These are phyloP conservation scores for Erythrocercus mccallii DNA, from an alignment of 2,113 vertebrate genomes.

Conservation along the genomic window DNA sequence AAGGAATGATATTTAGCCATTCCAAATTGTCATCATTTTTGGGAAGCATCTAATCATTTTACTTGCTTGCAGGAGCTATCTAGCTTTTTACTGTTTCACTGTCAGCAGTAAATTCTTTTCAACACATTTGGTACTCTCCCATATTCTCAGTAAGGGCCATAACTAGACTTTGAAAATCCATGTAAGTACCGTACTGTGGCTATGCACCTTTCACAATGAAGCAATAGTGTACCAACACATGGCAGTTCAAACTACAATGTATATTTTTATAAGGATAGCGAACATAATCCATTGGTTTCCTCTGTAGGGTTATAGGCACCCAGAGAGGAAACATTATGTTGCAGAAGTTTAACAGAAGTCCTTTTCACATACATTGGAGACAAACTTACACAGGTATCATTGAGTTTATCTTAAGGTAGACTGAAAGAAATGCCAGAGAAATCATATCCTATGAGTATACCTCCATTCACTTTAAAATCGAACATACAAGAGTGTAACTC, in stretches of 20 bases:
- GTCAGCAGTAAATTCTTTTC: background rate
- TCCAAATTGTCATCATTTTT: background rate
- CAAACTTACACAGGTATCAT: background rate
- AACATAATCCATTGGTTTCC: background rate
- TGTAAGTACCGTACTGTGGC: background rate
- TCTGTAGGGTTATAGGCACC: background rate
- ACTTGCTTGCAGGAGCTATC: background rate
- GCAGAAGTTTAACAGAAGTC: background rate
- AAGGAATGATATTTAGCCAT: background rate
- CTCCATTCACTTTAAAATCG: background rate
- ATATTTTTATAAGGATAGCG: background rate
- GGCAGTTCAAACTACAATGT: background rate
- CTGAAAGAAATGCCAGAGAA: background rate
- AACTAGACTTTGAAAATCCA: background rate
- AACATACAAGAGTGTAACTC: background rate
- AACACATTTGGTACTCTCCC: background rate
- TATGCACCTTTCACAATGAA: background rate
- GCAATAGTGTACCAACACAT: background rate
- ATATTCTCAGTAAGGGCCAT: background rate
- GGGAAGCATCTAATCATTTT: background rate
- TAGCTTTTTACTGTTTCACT: background rate
- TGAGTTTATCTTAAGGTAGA: background rate
- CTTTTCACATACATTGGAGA: background rate
- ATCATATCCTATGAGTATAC: background rate
- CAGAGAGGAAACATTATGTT: background rate